A percentile compares a stretch with the other conserved stretches of the same genome.
phyloP scores from a whole-genome alignment of 2,113 vertebrate species.

The Lagopus leucura region DNA sequence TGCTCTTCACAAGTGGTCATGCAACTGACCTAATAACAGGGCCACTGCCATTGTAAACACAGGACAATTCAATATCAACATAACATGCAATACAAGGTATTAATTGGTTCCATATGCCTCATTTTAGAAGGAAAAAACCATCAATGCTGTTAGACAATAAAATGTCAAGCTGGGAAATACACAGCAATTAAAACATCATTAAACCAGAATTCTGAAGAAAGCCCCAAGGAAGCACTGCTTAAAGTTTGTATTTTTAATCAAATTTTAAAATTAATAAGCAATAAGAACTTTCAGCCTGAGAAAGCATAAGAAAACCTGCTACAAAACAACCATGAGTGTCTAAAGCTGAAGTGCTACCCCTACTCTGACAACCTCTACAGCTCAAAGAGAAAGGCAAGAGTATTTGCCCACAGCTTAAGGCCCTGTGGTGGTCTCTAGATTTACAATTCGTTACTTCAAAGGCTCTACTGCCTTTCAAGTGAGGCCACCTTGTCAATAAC shows the following conservation, averaged over 20 bases:
- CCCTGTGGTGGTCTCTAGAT: background rate
- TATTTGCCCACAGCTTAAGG: background rate
- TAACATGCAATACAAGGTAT: background rate
- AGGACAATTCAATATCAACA: background rate
- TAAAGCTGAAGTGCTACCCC: background rate
- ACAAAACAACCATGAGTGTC: background rate
- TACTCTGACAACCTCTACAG: background rate
- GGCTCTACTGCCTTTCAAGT: background rate
- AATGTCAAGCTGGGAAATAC: background rate
- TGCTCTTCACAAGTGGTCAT: background rate
- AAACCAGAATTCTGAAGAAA: background rate
- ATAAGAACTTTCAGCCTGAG: background rate
- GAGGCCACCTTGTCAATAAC: background rate
- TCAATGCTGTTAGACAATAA: background rate
- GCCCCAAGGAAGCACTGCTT: background rate
- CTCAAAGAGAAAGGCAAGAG: background rate
- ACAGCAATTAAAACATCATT: background rate
- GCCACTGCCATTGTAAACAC: background rate
- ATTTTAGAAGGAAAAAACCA: background rate
- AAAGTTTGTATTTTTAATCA: background rate
- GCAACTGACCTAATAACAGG: background rate
- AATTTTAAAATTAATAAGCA: background rate
- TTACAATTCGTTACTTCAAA: background rate
- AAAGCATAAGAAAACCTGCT: background rate
- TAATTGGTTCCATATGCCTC: background rate